A percentile compares a stretch with the other conserved stretches of the same genome.
These are phyloP conservation scores for Helogale parvula DNA, from an alignment of 2,113 vertebrate genomes.

Conservation along the genomic window DNA sequence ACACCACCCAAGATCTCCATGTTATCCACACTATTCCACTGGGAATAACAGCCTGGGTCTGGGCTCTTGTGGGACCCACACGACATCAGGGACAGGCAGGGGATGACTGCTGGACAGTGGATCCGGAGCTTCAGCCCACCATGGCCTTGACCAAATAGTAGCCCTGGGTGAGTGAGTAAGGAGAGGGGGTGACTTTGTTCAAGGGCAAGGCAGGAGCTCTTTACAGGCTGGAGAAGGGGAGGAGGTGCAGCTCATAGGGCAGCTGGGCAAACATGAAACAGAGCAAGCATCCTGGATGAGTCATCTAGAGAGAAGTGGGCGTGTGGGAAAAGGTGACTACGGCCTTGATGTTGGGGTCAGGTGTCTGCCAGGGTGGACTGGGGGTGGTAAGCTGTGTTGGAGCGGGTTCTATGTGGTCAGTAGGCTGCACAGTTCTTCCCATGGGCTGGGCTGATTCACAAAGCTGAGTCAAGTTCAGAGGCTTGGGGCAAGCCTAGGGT, in stretches of 20 bases:
- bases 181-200: not conserved
- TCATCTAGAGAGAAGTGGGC: not conserved
- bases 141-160: not conserved
- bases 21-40: not conserved
- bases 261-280: not conserved
- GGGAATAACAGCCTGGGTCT: not conserved
- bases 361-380: too few relatives aligned
- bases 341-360: not conserved
- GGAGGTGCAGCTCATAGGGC: not conserved
- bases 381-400: not conserved
- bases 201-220: not conserved
- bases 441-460: not conserved
- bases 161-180: not conserved
- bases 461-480: not conserved
- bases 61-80: not conserved
- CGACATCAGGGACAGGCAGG: not conserved
- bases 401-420: not conserved
- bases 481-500: not conserved
- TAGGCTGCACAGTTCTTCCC: not conserved
- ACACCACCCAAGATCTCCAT: not conserved
- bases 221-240: not conserved
- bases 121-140: not conserved
- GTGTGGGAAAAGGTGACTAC: not conserved
- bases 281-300: not conserved
- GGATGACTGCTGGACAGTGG: accelerated